Evolutionary conservation across 1,140 invertebrate genomes (phyloP).

Genomic region (Bombus vancouverensis): DNA sequence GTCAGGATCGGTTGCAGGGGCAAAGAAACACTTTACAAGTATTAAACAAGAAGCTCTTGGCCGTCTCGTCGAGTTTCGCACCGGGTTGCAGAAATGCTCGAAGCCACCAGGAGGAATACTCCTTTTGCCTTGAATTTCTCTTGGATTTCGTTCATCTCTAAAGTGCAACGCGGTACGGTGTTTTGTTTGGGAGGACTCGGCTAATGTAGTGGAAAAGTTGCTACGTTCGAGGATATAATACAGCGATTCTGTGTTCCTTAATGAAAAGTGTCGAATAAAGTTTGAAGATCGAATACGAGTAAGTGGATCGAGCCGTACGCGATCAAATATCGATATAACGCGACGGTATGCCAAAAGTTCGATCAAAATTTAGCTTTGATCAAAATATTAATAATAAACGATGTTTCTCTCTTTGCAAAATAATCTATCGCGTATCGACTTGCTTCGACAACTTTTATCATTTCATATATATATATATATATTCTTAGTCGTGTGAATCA

Average conservation of each 20-base stretch:
- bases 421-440: neutral
- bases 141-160: slow-evolving; percentile 2
- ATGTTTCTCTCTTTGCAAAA: neutral
- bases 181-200: too few relatives aligned
- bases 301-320: too few relatives aligned
- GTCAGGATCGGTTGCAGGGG: slow-evolving; percentile 37
- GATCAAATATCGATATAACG: neutral
- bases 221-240: too few relatives aligned
- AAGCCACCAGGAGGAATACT: neutral
- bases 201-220: too few relatives aligned
- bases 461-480: neutral
- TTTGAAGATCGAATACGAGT: too few relatives aligned
- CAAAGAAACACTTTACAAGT: slow-evolving; percentile 40
- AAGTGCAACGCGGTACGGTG: too few relatives aligned
- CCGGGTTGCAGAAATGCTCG: neutral
- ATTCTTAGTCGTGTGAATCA: neutral
- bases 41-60: neutral
- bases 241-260: too few relatives aligned
- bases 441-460: neutral
- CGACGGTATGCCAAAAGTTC: neutral
- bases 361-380: neutral
- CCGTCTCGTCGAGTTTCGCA: neutral
- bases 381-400: too few relatives aligned
- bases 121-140: too few relatives aligned
- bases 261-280: too few relatives aligned